Evolutionary conservation across 23 tunicate species (phyloP).

Genomic region (Corella eumyota): DNA sequence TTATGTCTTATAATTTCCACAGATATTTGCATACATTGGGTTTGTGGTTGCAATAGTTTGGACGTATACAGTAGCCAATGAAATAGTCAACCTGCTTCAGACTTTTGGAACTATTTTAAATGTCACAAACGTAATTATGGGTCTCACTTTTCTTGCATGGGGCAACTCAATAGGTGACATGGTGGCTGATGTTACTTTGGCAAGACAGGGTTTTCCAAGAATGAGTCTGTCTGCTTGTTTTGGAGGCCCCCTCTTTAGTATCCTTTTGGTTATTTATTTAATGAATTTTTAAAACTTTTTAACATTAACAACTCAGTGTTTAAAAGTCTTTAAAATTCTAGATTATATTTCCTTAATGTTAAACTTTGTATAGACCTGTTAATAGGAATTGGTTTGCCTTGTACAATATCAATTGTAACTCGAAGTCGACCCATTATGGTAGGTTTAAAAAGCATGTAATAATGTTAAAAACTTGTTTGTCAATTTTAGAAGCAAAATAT

Average conservation of each 20-base stretch:
- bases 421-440: no score
- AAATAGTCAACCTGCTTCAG: constrained; percentile 78
- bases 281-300: no score
- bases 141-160: constrained; percentile 92
- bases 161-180: constrained; percentile 89
- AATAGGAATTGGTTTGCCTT: no score
- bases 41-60: constrained; percentile 65
- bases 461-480: no score
- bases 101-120: constrained; percentile 74
- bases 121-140: constrained; percentile 92
- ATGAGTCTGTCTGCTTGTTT: constrained; percentile 89
- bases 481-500: no score
- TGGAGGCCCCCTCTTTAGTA: constrained; percentile 94
- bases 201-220: constrained; percentile 81
- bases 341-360: no score
- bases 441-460: no score
- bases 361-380: no score
- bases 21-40: constrained; percentile 81
- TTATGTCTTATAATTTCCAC: constrained; percentile 2
- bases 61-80: constrained; percentile 82
- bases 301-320: no score
- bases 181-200: constrained; percentile 81
- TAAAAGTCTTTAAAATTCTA: no score
- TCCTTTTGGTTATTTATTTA: no score
- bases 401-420: no score